Base-by-base conservation (phyloP, 2,888 invertebrate species). In the Creontiades dilutus region DNA sequence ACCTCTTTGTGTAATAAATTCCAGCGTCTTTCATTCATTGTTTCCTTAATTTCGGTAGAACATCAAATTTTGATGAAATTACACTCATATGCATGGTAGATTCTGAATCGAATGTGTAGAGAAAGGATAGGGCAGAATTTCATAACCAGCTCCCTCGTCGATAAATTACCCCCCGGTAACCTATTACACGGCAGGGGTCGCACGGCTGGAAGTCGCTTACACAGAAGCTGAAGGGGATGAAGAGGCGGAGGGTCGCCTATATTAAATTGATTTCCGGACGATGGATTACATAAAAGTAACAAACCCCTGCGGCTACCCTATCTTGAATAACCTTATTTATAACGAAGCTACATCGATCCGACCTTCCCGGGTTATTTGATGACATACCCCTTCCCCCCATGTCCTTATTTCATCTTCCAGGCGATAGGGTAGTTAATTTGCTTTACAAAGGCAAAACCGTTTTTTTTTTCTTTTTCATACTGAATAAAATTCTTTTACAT, bases 231-330 rank as follows among this genome's bases (percentile, higher is more conserved):
- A 37, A 4, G 37, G 37, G 7, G 7, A 7, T 37, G 37, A 37
- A 37, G 52, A 7, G 12, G 57, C 12, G 57, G 57, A 5, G 19
- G 68, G 9, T 23, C 19, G 68, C 23, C 68, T 68, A 23, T 68
- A 68, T 68, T 68, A 68, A 68, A 68, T 68, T 68, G 68, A 68
- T 68, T 23, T 23, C 23, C 68, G 23, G 23, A 23, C 23, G 68
- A 68, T 68, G 52, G 52, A 52, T 52, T 68, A 23, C 68, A 68
- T 68, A 68, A 68, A 68, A 68, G 27, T 19, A 68, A 68, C 68
- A 11, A 68, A 23, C 68, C 68, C 68, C 68, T 68, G 68, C 68
- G 68, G 68, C 68, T 68, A 23, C 68, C 12, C 9, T 68, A 4
- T 23, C 68, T 23, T 68, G 23, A 23, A 68, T 68, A 68, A 68